Percentiles rank a stretch among this genome's conserved stretches.
Evolutionary conservation across 2,888 invertebrate genomes (phyloP).

Genomic region (Hypsopygia costalis): DNA sequence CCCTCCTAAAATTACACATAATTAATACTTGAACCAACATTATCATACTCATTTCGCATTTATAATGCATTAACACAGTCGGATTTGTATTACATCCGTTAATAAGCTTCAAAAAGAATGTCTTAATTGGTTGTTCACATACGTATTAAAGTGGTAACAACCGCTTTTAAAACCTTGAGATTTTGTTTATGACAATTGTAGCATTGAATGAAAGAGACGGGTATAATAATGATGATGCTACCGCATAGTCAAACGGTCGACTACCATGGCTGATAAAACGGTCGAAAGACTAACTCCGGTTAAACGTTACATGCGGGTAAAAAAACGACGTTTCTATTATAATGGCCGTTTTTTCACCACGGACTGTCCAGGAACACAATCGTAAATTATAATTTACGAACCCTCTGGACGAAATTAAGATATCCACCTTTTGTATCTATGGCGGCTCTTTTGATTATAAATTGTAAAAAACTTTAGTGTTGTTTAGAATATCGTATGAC

Average conservation of each 20-base stretch:
- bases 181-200: constrained; percentile 11
- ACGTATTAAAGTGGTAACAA: constrained; percentile 9
- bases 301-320: constrained; percentile 65
- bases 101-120: constrained; percentile 11
- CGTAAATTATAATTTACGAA: constrained; percentile 78
- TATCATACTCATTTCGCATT: constrained; percentile 1
- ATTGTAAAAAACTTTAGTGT: constrained; percentile 44
- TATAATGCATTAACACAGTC: not conserved
- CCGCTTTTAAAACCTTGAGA: constrained; percentile 11
- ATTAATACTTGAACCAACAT: constrained; percentile 11
- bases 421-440: constrained; percentile 57
- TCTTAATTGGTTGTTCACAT: constrained; percentile 23
- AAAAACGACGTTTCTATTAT: constrained; percentile 76
- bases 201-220: constrained; percentile 49
- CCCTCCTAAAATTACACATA: constrained; percentile 8
- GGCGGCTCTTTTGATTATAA: constrained; percentile 63
- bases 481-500: constrained; percentile 43
- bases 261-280: constrained; percentile 40
- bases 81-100: constrained; percentile 5
- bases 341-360: constrained; percentile 59
- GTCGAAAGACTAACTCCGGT: constrained; percentile 51
- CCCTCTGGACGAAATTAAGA: constrained; percentile 68
- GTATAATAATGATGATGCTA: constrained; percentile 35
- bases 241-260: constrained; percentile 35
- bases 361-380: constrained; percentile 55